Conservation (phyloP, 2,888 invertebrate species). For the Hydrotaea diabolus region DNA sequence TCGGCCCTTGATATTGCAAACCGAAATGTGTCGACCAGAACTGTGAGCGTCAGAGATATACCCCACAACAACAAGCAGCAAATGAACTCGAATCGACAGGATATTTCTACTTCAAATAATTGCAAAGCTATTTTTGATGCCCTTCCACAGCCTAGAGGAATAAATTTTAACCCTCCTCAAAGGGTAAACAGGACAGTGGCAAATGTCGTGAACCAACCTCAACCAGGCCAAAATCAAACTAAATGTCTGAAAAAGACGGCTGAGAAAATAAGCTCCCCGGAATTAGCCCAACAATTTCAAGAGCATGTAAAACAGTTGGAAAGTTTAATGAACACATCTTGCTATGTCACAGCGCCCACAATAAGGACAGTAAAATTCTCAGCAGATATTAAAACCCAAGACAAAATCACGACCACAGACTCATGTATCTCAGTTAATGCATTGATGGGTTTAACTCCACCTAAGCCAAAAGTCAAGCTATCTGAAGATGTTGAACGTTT, state of each 20-base stretch:
- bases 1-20: constrained; percentile 46
- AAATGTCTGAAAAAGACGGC: background rate
- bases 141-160: constrained; percentile 54
- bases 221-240: too few species aligned
- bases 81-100: background rate
- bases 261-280: background rate
- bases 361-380: constrained; percentile 29
- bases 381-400: background rate
- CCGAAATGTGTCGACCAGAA: constrained; percentile 34
- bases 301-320: constrained; percentile 22
- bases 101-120: background rate
- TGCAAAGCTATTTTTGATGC: background rate
- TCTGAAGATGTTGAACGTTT: constrained; percentile 12
- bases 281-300: background rate
- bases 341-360: background rate
- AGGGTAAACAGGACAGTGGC: background rate
- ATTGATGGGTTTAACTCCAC: background rate
- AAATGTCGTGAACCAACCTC: background rate
- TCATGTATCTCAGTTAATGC: background rate
- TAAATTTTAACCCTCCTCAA: background rate
- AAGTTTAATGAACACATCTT: constrained; percentile 17
- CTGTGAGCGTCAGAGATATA: background rate
- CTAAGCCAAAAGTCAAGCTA: constrained; percentile 25
- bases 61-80: background rate
- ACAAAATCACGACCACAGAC: background rate